phyloP scores from a whole-genome alignment of 2,797 vertebrate species.

The Coranthus polyacanthus region DNA sequence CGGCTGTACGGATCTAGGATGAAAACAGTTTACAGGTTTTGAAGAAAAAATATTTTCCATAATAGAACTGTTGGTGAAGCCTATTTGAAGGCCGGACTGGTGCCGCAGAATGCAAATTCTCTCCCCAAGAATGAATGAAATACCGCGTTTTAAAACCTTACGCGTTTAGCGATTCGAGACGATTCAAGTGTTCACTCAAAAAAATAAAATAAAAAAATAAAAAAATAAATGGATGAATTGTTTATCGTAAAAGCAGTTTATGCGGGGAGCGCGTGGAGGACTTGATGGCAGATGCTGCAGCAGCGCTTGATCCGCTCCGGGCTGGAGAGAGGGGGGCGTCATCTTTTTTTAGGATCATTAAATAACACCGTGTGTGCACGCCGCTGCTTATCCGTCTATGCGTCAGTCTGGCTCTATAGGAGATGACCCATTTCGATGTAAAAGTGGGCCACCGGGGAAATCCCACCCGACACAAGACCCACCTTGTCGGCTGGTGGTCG shows the following conservation, averaged over 20 bases:
- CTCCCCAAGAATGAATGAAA: background rate
- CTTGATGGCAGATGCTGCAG: constrained; percentile 72
- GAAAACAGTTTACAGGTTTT: background rate
- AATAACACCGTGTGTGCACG: constrained; percentile 41
- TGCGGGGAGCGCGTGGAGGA: constrained; percentile 28
- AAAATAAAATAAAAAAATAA: no score
- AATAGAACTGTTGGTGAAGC: constrained; percentile 28
- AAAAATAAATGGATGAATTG: no score
- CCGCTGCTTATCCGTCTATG: constrained; percentile 12
- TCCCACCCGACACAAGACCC: constrained; percentile 13
- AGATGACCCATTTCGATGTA: constrained; percentile 38
- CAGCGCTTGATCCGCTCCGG: constrained; percentile 60
- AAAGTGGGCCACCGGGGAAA: constrained; percentile 33
- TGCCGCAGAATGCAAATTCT: constrained; percentile 56
- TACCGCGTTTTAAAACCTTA: background rate
- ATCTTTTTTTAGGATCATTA: constrained; percentile 53
- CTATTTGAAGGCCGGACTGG: constrained; percentile 58
- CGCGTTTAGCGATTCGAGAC: no score
- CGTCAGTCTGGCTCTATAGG: constrained; percentile 11
- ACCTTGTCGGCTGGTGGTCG: constrained; percentile 52
- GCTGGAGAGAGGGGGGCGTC: constrained; percentile 42
- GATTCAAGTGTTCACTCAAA: no score
- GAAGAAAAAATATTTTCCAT: constrained; percentile 7
- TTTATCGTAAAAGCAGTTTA: constrained; percentile 22
- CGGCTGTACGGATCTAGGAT: background rate